phyloP scores from a whole-genome alignment of 2,888 invertebrate species.

The Drosophila tanythrix region DNA sequence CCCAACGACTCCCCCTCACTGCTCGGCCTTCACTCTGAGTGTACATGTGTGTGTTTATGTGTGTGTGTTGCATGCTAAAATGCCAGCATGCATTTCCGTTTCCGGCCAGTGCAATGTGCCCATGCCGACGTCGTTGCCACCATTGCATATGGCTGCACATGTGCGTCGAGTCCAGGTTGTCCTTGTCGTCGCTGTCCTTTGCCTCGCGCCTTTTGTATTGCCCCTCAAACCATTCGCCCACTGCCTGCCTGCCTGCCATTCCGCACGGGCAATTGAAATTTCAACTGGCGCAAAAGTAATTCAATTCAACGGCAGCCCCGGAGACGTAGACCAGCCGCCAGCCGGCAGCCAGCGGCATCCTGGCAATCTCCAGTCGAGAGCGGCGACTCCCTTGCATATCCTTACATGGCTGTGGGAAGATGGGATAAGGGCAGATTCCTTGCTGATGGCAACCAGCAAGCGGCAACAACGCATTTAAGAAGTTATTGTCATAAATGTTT shows the following conservation, averaged over 20 bases:
- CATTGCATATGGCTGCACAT: slow-evolving; percentile 73
- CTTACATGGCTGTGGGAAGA: slow-evolving; percentile 45
- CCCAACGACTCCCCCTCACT: slow-evolving; percentile 18
- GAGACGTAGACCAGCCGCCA: slow-evolving; percentile 61
- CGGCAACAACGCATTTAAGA: slow-evolving; percentile 77
- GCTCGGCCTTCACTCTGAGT: neutral
- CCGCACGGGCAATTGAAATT: slow-evolving; percentile 73
- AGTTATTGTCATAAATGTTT: slow-evolving; percentile 82
- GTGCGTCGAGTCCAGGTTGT: slow-evolving; percentile 46
- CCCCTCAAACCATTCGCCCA: neutral
- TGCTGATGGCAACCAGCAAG: slow-evolving; percentile 43
- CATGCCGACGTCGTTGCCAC: slow-evolving; percentile 33
- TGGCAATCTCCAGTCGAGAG: slow-evolving; percentile 9
- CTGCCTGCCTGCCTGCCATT: neutral
- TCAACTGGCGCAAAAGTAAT: slow-evolving; percentile 80
- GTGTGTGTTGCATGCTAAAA: slow-evolving; percentile 64
- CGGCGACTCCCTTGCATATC: slow-evolving; percentile 49
- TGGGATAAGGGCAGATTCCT: slow-evolving; percentile 28
- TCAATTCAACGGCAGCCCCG: slow-evolving; percentile 79
- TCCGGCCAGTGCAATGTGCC: slow-evolving; percentile 68
- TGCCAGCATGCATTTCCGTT: slow-evolving; percentile 81
- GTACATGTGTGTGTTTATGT: slow-evolving; percentile 8
- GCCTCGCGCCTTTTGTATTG: slow-evolving; percentile 32
- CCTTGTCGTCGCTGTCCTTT: slow-evolving; percentile 31
- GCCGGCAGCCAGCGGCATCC: slow-evolving; percentile 15